Base-by-base conservation (phyloP, 2,113 vertebrate genomes). In the Barnardius zonarius region DNA sequence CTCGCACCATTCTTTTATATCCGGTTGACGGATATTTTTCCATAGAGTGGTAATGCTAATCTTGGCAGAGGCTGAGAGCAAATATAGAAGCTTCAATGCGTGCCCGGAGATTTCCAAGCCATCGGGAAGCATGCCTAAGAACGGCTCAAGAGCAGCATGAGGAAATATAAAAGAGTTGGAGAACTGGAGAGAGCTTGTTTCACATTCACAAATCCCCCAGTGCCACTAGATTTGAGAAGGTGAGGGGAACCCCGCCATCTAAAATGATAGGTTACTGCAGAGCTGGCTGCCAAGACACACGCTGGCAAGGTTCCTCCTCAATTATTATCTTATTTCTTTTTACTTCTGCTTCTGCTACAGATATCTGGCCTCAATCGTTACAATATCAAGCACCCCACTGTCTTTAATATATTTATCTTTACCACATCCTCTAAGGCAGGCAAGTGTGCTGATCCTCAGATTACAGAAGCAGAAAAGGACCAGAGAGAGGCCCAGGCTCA, bases 11-110 rank as follows among this genome's bases (percentile, higher is more conserved):
- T 95, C 93, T 93, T 95, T 92, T 63, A 73, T 64, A 92, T 95
- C 95, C 95, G 88, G 91, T 80, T 91, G 93, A 91, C 77, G 95
- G 95, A 91, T 92, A 95, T 95, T 96, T 96, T 96, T 96, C 95
- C 95, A 86, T 86, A 16, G 62, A 91, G 81, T 49, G 81, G 68
- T 76, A 80, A 91, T 96, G 93, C 95, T 83, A 91, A 83, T 95
- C 95, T 93, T 96, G 95, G 95, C 95, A 95, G 63, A 19, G 77
- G 15, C 91, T 73, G 77, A 67, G 81, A 95, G 88, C 91, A 95
- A 96, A 95, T 95, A 96, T 93, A 95, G 95, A 93, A 93, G 93
- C 93, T 93, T 59, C 91, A 27, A 55, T 86, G 91, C 73, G 27
- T 93, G 95, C 92, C 95, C 78, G n/a, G 95, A 95, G 95, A 76